phyloP scores from a whole-genome alignment of 2,113 vertebrate species.

The Proteles cristata region DNA sequence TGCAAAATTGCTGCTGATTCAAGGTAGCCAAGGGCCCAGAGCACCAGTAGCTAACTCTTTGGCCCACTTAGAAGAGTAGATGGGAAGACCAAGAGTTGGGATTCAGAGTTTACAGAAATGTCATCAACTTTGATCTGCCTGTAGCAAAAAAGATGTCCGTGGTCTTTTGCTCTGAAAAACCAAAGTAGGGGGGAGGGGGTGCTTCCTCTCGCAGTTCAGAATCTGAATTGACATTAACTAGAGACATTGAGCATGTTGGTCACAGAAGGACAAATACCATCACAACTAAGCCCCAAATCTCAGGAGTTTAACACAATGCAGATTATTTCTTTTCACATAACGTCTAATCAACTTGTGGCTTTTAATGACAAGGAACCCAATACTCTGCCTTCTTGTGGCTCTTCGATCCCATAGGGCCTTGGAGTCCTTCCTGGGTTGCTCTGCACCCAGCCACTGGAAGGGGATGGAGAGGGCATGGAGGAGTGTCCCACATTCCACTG shows the following conservation, averaged over 20 bases:
- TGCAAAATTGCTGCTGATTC: background rate
- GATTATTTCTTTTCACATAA: constrained; percentile 7
- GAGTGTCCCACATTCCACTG: background rate
- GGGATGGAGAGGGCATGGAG: background rate
- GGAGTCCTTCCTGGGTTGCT: background rate
- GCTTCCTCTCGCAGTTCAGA: constrained; percentile 13
- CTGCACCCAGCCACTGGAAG: background rate
- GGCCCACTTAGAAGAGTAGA: background rate
- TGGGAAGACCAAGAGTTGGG: background rate
- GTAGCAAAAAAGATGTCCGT: background rate
- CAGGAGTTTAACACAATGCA: background rate
- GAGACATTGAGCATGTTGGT: background rate
- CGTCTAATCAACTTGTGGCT: background rate
- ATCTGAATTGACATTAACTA: constrained; percentile 24
- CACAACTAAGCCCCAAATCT: constrained; percentile 2
- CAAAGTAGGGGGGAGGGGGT: background rate
- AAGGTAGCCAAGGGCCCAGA: background rate
- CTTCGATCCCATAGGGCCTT: background rate
- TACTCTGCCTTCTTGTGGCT: background rate
- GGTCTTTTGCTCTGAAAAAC: background rate
- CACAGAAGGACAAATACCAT: background rate
- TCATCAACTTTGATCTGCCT: background rate
- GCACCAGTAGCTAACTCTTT: background rate
- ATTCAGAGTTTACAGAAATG: constrained; percentile 31
- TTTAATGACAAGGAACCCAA: background rate